phyloP scores from a whole-genome alignment of 1,140 invertebrate genomes.

The Bombus huntii region DNA sequence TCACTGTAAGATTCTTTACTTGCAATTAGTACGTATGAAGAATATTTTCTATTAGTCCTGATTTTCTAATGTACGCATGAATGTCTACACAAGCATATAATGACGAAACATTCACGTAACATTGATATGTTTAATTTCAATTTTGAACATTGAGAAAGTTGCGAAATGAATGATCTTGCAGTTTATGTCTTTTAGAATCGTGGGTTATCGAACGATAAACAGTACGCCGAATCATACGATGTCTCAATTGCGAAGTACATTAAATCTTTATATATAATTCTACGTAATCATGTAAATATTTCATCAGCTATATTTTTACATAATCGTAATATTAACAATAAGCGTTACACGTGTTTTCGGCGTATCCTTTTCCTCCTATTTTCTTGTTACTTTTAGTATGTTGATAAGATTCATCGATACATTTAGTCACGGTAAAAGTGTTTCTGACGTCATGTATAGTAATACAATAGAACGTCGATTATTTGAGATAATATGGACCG shows the following conservation, averaged over 20 bases:
- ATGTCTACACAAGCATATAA: background rate
- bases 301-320: background rate
- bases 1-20: background rate
- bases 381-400: background rate
- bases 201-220: slow-evolving; percentile 17
- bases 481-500: no score
- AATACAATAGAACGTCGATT: background rate
- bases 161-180: background rate
- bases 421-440: background rate
- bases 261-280: background rate
- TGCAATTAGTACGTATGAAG: background rate
- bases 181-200: background rate
- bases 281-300: background rate
- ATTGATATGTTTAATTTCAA: background rate
- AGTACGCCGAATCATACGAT: background rate
- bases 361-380: background rate
- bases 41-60: background rate
- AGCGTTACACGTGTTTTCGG: background rate
- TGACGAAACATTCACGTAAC: background rate
- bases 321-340: background rate
- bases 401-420: background rate
- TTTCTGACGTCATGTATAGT: background rate
- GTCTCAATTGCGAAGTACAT: background rate
- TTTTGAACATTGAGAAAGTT: background rate
- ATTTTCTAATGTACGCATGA: background rate